phyloP scores from a whole-genome alignment of 2,113 vertebrate genomes.

The Pontoporia blainvillei region DNA sequence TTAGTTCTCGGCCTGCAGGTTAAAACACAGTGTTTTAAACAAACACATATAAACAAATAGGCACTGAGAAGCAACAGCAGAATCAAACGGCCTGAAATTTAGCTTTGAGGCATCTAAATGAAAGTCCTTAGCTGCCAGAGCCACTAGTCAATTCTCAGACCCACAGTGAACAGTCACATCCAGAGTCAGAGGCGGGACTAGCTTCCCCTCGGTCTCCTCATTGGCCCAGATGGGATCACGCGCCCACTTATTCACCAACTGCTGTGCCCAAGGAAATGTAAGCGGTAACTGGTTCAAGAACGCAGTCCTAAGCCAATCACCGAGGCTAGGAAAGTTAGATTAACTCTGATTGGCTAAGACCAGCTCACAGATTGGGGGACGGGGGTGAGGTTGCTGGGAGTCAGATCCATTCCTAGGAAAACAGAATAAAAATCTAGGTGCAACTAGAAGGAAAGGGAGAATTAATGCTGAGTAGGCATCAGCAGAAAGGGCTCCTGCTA shows the following conservation, averaged over 20 bases:
- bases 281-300: not conserved
- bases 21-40: not conserved
- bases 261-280: not conserved
- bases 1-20: not conserved
- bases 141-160: not conserved
- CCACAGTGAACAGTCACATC: not conserved
- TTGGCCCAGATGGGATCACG: not conserved
- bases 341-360: not conserved
- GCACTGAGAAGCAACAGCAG: not conserved
- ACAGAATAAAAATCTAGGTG: not conserved
- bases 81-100: not conserved
- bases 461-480: not conserved
- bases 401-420: not conserved
- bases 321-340: not conserved
- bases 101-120: not conserved
- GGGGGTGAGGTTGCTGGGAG: fast-evolving
- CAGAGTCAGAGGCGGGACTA: not conserved
- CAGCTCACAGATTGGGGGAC: not conserved
- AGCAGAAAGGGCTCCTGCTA: not conserved
- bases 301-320: not conserved
- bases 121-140: not conserved
- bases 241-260: not conserved
- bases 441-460: not conserved
- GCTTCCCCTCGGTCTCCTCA: not conserved
- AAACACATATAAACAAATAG: not conserved